phyloP scores from a whole-genome alignment of 1,140 invertebrate species.

The Halictus rubicundus region DNA sequence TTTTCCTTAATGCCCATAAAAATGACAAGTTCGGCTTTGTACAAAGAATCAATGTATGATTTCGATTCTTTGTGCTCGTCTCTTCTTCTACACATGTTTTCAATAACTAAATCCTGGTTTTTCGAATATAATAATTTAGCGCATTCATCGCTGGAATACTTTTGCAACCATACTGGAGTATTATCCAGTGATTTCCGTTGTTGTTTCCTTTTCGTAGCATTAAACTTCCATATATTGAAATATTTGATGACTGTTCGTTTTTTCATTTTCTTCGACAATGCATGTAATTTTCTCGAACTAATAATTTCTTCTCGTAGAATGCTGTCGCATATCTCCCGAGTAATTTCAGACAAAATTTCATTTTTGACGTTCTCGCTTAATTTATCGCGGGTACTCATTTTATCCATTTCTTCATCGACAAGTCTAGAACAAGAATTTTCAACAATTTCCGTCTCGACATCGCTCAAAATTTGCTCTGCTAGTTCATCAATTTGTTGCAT shows the following conservation, averaged over 20 bases:
- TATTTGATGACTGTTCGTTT: conserved; percentile 76
- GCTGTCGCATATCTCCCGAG: conserved; percentile 59
- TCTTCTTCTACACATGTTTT: conserved; percentile 75
- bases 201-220: conserved; percentile 65
- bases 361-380: conserved; percentile 58
- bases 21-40: conserved; percentile 68
- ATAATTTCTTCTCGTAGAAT: conserved; percentile 63
- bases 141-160: conserved; percentile 79
- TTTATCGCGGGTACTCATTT: conserved; percentile 46
- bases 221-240: conserved; percentile 79
- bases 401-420: conserved; percentile 75
- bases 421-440: conserved; percentile 72
- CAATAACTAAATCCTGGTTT: conserved; percentile 80
- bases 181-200: conserved; percentile 81
- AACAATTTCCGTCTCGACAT: conserved; percentile 72
- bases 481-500: conserved; percentile 62
- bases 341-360: conserved; percentile 74
- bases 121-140: conserved; percentile 79
- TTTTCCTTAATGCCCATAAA: conserved; percentile 74
- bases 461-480: conserved; percentile 72
- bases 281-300: conserved; percentile 62
- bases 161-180: conserved; percentile 83
- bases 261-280: conserved; percentile 61
- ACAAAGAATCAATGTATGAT: conserved; percentile 27
- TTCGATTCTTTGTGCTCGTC: conserved; percentile 1